Evolutionary conservation across 37 sponge, comb jelly and placozoan genomes (phyloP), one percentile per base, ranked within the genome.

Genomic region (Beroe forskalii): DNA sequence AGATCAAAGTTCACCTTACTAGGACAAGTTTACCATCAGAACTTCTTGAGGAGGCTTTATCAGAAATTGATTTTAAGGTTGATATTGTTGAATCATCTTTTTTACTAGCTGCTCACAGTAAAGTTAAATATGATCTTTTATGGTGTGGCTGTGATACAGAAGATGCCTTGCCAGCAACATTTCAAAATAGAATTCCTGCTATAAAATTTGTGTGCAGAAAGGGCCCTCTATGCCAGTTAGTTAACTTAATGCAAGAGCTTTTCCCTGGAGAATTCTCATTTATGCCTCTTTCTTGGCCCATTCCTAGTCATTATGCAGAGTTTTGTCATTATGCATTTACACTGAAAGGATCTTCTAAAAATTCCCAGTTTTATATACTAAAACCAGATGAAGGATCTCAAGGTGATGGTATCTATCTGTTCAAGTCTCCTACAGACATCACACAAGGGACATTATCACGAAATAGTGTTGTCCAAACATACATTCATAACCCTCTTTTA

Each of bases 371-470:
- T 32, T 93, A 44, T 60, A 93, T 93, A 22, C 36, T 93, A 8
- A 93, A 93, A 61, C 93, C 93, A 36, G 83, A 90, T 67, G 91
- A 90, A 32, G 93, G 93, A 61, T 90, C 92, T n/a, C 92, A 92
- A 40, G 93, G 92, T 90, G 92, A 90, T 24, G 93, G 92, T 0
- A 93, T 93, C 9, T 93, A 67, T 61, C 72, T 93, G 17, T 92
- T 92, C 89, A 75, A 72, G 67, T 55, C 67, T 76, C 89, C 89
- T 44, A 91, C 67, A 4, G 89, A 91, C 38, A 67, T 91, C 9
- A 80, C 86, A 2, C 86, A 80, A 25, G 86, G 86, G 4, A 80
- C 86, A 4, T 22, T 80, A 37, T 80, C 86, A 38, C 44, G 86
- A 3, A 80, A 80, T 33, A 61, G 80, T 37, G 69, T 93, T 0